phyloP scores from a whole-genome alignment of 2,888 invertebrate species.

The Zygothrica quintamaculata region DNA sequence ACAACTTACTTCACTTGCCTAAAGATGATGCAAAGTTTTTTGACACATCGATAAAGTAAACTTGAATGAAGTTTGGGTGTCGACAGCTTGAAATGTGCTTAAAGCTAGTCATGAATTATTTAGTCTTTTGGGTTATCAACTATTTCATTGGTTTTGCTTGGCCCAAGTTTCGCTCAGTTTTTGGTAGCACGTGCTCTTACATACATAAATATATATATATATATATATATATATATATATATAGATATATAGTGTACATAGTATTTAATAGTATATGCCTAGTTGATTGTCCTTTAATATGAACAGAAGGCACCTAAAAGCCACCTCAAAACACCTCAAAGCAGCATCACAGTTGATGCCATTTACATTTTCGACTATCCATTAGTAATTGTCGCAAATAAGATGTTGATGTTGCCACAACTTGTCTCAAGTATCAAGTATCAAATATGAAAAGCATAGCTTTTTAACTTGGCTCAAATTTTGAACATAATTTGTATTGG shows the following conservation, averaged over 20 bases:
- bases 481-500: too few species aligned
- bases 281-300: slow-evolving; percentile 53
- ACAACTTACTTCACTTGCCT: slow-evolving; percentile 10
- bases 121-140: slow-evolving; percentile 33
- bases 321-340: too few species aligned
- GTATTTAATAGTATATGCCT: slow-evolving; percentile 24
- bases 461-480: too few species aligned
- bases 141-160: slow-evolving; percentile 13
- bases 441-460: too few species aligned
- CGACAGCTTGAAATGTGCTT: slow-evolving; percentile 55
- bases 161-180: slow-evolving; percentile 35
- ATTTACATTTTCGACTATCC: slow-evolving; percentile 37
- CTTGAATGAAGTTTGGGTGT: slow-evolving; percentile 28
- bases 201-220: too few species aligned
- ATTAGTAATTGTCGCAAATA: slow-evolving; percentile 50
- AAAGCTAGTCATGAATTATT: slow-evolving; percentile 61
- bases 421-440: too few species aligned
- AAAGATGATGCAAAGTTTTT: slow-evolving; percentile 49
- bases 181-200: slow-evolving; percentile 41
- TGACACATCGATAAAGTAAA: slow-evolving; percentile 55
- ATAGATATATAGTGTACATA: too few species aligned
- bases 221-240: too few species aligned
- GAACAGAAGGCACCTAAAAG: too few species aligned
- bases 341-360: slow-evolving; percentile 17
- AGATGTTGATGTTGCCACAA: slow-evolving; percentile 19